These are phyloP conservation scores for Archocentrus centrarchus DNA, from an alignment of 2,113 vertebrate species.

Conservation along the genomic window DNA sequence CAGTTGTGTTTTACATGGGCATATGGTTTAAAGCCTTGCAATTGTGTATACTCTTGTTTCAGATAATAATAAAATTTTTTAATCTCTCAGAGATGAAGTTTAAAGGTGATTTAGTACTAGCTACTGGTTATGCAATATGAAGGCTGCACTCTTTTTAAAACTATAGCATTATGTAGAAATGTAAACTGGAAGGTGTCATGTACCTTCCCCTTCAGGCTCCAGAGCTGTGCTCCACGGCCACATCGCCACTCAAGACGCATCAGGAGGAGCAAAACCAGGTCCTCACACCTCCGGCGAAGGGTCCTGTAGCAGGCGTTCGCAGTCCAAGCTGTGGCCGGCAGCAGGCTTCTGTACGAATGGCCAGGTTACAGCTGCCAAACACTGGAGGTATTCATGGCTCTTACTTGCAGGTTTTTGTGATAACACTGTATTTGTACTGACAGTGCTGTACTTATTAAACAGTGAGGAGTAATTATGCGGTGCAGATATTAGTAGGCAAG, in stretches of 20 bases:
- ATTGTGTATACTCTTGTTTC: not conserved
- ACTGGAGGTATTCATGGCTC: conserved; percentile 53
- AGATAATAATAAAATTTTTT: no score
- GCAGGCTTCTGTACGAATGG: conserved; percentile 83
- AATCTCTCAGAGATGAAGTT: not conserved
- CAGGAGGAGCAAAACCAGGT: conserved; percentile 90
- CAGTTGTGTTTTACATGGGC: not conserved
- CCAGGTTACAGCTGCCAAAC: conserved; percentile 81
- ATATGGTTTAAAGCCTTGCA: not conserved
- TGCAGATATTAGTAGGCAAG: not conserved
- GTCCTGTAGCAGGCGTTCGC: conserved; percentile 80
- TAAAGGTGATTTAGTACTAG: not conserved
- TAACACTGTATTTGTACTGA: not conserved
- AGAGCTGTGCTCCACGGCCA: conserved; percentile 86
- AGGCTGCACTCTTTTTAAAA: not conserved
- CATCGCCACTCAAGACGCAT: conserved; percentile 84
- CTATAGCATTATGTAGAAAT: not conserved
- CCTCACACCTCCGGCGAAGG: conserved; percentile 88
- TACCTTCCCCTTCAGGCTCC: conserved; percentile 76
- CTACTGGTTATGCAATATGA: not conserved
- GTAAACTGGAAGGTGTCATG: not conserved
- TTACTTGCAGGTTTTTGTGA: not conserved
- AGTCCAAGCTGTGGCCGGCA: conserved; percentile 90
- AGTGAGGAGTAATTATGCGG: not conserved
- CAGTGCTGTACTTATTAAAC: not conserved